Conservation (phyloP, 1,140 invertebrate species). For the Propsilocerus akamusi region DNA sequence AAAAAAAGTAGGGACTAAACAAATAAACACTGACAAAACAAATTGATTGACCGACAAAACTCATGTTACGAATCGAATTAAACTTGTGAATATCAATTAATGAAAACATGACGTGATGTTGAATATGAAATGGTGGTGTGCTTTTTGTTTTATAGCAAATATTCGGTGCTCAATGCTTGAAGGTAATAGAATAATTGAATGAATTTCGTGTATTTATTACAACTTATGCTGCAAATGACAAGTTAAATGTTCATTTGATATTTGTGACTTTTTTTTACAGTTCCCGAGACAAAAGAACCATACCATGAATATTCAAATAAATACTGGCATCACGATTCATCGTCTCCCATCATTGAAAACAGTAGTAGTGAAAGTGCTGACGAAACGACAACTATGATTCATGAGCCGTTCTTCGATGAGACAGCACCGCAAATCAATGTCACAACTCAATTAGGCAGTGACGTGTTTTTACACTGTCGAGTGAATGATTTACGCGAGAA, state of each 20-base stretch:
- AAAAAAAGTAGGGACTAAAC: not conserved
- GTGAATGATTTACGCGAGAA: conserved; percentile 53
- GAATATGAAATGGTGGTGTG: not conserved
- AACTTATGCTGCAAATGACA: not conserved
- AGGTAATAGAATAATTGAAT: not conserved
- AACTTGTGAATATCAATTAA: not conserved
- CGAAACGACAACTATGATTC: conserved; percentile 28
- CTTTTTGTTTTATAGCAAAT: not conserved
- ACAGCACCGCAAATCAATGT: conserved; percentile 36
- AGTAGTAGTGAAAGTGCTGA: conserved; percentile 21
- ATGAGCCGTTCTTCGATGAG: conserved; percentile 41
- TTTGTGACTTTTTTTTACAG: not conserved
- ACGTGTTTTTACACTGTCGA: conserved; percentile 45
- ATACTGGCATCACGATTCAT: too few relatives aligned
- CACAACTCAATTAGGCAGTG: conserved; percentile 42
- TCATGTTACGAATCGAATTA: not conserved
- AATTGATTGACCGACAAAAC: not conserved
- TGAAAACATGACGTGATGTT: not conserved
- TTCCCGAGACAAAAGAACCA: not conserved
- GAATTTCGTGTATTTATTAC: not conserved
- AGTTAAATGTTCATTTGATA: not conserved
- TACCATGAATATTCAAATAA: conserved; percentile 33
- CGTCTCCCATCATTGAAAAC: conserved; percentile 31
- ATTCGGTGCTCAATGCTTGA: not conserved
- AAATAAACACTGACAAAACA: not conserved